Percentiles rank a stretch among this genome's conserved stretches.
Conservation (phyloP, 2,113 vertebrate species). For the Romanogobio albipinnatus region DNA sequence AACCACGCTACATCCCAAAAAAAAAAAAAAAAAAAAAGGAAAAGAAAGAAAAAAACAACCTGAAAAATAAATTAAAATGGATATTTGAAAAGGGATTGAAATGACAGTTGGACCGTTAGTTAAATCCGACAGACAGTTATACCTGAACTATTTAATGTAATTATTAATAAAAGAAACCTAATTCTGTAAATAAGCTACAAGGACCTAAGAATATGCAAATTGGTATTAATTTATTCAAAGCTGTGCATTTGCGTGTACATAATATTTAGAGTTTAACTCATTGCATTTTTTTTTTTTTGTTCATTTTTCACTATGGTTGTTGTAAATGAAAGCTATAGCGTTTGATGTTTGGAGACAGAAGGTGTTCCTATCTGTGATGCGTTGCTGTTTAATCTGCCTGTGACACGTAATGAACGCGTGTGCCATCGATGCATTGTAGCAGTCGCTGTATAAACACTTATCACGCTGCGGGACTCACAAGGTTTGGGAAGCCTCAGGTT, state of each 20-base stretch:
- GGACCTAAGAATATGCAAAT: conserved; percentile 98
- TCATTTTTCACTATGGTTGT: conserved; percentile 88
- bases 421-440: conserved; percentile 75
- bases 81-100: conserved; percentile 71
- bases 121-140: conserved; percentile 72
- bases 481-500: conserved; percentile 85
- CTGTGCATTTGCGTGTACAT: conserved; percentile 98
- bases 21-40: background rate
- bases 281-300: conserved; percentile 71
- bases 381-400: conserved; percentile 80
- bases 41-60: conserved; percentile 38
- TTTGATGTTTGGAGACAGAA: conserved; percentile 85
- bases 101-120: conserved; percentile 62
- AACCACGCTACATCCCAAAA: conserved; percentile 69
- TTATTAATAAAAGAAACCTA: conserved; percentile 85
- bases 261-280: conserved; percentile 93
- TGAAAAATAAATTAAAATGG: conserved; percentile 23
- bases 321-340: conserved; percentile 91
- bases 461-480: conserved; percentile 54
- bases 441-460: conserved; percentile 73
- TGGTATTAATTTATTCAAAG: conserved; percentile 99
- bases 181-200: conserved; percentile 99
- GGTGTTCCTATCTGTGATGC: conserved; percentile 80
- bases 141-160: conserved; percentile 97
- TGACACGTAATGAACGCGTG: conserved; percentile 74